phyloP scores from a whole-genome alignment of 2,113 vertebrate genomes.

The Euleptes europaea region DNA sequence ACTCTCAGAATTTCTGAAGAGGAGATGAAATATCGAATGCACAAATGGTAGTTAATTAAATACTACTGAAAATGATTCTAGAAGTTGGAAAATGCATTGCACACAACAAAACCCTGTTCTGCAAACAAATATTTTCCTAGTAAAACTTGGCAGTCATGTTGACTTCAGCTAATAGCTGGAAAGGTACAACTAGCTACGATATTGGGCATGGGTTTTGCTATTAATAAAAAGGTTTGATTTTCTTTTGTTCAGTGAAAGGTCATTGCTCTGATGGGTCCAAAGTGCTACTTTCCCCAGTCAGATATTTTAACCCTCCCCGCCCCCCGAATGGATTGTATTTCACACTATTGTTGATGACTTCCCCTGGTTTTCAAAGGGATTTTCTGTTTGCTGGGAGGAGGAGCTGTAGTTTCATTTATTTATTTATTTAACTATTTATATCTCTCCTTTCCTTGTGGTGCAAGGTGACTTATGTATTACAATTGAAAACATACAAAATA shows the following conservation, averaged over 20 bases:
- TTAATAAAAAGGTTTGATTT: neutral
- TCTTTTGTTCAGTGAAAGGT: neutral
- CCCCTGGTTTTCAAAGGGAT: neutral
- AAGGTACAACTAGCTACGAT: neutral
- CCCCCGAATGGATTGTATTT: neutral
- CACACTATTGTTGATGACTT: neutral
- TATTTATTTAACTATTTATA: no score
- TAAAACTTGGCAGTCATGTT: neutral
- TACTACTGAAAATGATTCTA: conserved; percentile 11
- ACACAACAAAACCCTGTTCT: neutral
- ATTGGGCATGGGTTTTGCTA: no score
- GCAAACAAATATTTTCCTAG: neutral
- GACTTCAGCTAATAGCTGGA: neutral
- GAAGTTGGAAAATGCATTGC: conserved; percentile 15
- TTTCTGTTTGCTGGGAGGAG: neutral
- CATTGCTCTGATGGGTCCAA: neutral
- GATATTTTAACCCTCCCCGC: neutral
- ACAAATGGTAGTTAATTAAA: neutral
- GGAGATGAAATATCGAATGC: conserved; percentile 33
- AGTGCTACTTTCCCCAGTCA: neutral
- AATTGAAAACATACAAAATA: no score
- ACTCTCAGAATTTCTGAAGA: neutral
- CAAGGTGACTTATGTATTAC: no score
- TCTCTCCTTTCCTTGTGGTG: no score
- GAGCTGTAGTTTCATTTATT: neutral